Conservation (phyloP, 2,113 vertebrate species). For the Hydrolagus affinis region DNA sequence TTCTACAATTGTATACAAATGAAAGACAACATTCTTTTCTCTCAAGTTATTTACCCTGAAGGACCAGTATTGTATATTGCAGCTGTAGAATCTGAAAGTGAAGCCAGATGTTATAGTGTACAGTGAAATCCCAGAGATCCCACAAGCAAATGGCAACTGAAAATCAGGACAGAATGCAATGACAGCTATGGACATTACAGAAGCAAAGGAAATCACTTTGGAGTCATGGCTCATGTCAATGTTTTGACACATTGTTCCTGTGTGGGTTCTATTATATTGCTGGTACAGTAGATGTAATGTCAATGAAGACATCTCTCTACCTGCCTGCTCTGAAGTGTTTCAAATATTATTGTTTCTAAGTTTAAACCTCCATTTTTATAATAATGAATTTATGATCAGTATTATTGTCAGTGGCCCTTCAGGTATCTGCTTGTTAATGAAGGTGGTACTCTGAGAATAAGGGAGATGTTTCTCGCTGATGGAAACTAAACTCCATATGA, state of each 20-base stretch:
- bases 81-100: background rate
- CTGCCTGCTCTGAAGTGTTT: background rate
- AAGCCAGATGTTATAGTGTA: slow-evolving; percentile 1
- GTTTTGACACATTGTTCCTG: too few species aligned
- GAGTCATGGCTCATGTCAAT: background rate
- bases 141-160: slow-evolving; percentile 1
- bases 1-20: background rate
- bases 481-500: too few species aligned
- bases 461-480: too few species aligned
- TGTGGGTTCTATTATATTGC: background rate
- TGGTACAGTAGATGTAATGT: background rate
- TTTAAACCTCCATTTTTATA: background rate
- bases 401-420: too few species aligned
- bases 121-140: slow-evolving; percentile 20
- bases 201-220: background rate
- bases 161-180: background rate
- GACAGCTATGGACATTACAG: background rate
- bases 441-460: too few species aligned
- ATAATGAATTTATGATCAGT: background rate
- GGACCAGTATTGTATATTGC: background rate
- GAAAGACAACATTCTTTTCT: background rate
- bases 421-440: too few species aligned
- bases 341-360: background rate
- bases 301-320: background rate
- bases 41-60: background rate